phyloP scores from a whole-genome alignment of 2,113 vertebrate genomes.

The Nannospalax galili region DNA sequence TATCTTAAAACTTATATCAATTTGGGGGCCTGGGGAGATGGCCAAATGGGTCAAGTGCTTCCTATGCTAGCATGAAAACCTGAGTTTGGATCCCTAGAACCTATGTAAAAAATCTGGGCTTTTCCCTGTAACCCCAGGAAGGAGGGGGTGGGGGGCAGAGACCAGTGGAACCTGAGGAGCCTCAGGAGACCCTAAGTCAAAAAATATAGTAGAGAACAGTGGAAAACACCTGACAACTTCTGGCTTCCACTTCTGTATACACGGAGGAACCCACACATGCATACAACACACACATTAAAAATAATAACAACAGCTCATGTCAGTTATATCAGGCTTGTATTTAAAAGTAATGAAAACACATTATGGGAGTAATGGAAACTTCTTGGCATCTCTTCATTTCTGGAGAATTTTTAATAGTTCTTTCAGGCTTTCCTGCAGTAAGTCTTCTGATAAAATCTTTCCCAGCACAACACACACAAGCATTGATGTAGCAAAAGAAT shows the following conservation, averaged over 20 bases:
- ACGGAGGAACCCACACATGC: neutral
- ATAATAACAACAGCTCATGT: neutral
- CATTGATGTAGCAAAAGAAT: constrained; percentile 3
- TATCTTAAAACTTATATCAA: constrained; percentile 10
- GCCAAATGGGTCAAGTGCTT: too few relatives aligned
- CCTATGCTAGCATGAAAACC: too few relatives aligned
- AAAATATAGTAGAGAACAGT: neutral
- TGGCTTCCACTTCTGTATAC: neutral
- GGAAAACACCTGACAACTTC: too few relatives aligned
- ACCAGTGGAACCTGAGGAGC: neutral
- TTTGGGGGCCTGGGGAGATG: neutral
- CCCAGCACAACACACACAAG: neutral
- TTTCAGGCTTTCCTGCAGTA: neutral
- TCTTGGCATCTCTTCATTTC: constrained; percentile 4
- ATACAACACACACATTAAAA: too few relatives aligned
- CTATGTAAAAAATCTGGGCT: neutral
- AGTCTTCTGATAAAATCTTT: constrained; percentile 34
- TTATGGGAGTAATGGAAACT: constrained; percentile 23
- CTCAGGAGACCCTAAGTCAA: neutral
- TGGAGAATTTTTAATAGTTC: constrained; percentile 53
- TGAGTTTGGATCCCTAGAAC: neutral
- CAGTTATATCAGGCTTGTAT: neutral
- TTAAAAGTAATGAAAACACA: constrained; percentile 37
- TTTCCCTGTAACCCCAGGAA: neutral
- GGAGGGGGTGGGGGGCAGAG: neutral